Base-by-base conservation (phyloP, 2,113 vertebrate species). In the Gorsachius goisagi region DNA sequence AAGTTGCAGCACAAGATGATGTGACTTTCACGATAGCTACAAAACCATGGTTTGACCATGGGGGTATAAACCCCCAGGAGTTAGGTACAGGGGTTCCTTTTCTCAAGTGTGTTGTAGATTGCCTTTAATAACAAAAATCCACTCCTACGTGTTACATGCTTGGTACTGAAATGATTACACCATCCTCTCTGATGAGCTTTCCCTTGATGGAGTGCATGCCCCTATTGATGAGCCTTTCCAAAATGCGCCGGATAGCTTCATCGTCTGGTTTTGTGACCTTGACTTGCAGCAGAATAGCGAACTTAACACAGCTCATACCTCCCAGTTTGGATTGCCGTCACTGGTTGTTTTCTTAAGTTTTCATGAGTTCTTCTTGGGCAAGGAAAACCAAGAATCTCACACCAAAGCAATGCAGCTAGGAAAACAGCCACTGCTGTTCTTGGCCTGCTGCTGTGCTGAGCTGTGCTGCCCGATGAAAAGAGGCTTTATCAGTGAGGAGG, bases 371-470 rank as follows among this genome's bases (percentile, higher is more conserved):
- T 94, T 49, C 58, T 27, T 14, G 63, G 62, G 78, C 75, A 15
- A 24, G 79, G 75, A n/a, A 73, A 33, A 30, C 4, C 15, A 3
- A 8, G 8, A 35, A 9, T n/a, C 76, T 88, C 58, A 13, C 73
- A 22, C 4, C 5, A 0, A n/a, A 92, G 94, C 81, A 9, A 11
- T 37, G 91, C 73, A 39, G 91, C 21, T 56, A 67, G 91, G 81
- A 88, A 95, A 93, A 93, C 85, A 94, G 82, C 11, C 67, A 5
- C 56, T 94, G 96, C 93, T 95, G 93, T 77, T 96, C 55, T 90
- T 95, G 96, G 94, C 81, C 66, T 53, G 92, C 47, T 19, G 69
- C 89, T 81, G 86, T 7, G 62, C 86, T 23, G 91, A 33, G 72
- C 93, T 39, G 9, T 0, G 1, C 85, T n/a, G 41, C 4, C 71